Evolutionary conservation across 92 coral and sea anemone genomes (phyloP).

Genomic region (Anthopleura xanthogrammica): DNA sequence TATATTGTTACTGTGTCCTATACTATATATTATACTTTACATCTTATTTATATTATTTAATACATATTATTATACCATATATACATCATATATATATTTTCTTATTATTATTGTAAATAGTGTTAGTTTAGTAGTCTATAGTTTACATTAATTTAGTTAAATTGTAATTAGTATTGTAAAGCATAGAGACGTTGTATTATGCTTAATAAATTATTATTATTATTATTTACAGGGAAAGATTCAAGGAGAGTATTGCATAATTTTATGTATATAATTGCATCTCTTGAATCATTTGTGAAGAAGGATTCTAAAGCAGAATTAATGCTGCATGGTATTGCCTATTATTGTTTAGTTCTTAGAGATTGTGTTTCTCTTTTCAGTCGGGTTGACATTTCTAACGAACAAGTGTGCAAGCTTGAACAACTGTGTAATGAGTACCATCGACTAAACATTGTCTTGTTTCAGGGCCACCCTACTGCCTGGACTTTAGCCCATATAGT

Average conservation of each 20-base stretch:
- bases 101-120: too few species aligned
- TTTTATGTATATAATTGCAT: conserved; percentile 42
- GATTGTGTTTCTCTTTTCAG: conserved; percentile 54
- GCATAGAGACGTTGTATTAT: too few species aligned
- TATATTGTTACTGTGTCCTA: too few species aligned
- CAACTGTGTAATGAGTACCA: conserved; percentile 23
- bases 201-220: too few species aligned
- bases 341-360: conserved; percentile 35
- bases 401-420: conserved; percentile 31
- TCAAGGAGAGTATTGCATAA: conserved; percentile 41
- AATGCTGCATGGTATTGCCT: conserved; percentile 44
- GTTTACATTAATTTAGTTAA: too few species aligned
- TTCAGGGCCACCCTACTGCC: conserved; percentile 35
- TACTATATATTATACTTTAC: too few species aligned
- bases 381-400: conserved; percentile 20
- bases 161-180: too few species aligned
- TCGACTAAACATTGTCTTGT: conserved; percentile 19
- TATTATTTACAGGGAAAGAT: conserved; percentile 52
- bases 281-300: conserved; percentile 31
- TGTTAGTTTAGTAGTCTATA: too few species aligned
- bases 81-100: too few species aligned
- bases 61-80: too few species aligned
- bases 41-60: too few species aligned
- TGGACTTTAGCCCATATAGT: conserved; percentile 47
- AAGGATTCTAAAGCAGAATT: conserved; percentile 31